A percentile compares a stretch with the other conserved stretches of the same genome.
phyloP scores from a whole-genome alignment of 2,113 vertebrate genomes.

The Carassius auratus region DNA sequence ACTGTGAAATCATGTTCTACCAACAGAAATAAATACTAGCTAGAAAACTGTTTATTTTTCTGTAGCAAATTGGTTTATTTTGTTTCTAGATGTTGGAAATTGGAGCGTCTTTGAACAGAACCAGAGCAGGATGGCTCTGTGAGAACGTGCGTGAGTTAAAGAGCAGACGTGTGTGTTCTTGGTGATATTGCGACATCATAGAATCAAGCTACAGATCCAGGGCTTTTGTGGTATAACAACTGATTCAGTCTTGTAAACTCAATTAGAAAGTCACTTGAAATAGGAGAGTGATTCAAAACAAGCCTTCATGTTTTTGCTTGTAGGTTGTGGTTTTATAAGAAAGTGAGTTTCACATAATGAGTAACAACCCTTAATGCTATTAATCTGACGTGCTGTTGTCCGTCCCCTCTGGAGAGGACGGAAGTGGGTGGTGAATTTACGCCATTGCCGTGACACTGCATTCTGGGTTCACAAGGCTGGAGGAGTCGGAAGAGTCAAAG shows the following conservation, averaged over 20 bases:
- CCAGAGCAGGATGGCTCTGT: conserved; percentile 21
- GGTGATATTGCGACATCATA: conserved; percentile 65
- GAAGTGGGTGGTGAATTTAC: conserved; percentile 18
- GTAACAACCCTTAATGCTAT: background rate
- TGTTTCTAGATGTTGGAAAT: conserved; percentile 64
- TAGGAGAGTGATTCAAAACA: conserved; percentile 30
- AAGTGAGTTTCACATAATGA: conserved; percentile 3
- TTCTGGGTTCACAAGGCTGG: background rate
- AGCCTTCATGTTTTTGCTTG: background rate
- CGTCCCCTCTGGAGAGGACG: background rate
- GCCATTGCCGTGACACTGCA: background rate
- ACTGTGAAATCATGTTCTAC: conserved; percentile 68
- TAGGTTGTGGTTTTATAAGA: background rate
- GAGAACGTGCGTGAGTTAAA: conserved; percentile 54
- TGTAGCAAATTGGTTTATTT: conserved; percentile 68
- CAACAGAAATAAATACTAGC: conserved; percentile 72
- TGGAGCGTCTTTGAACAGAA: conserved; percentile 47
- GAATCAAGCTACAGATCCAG: conserved; percentile 57
- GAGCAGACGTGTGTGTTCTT: conserved; percentile 61
- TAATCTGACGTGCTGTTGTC: background rate
- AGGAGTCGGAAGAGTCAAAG: background rate
- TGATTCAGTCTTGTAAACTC: background rate
- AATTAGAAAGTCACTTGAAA: background rate
- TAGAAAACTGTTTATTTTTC: conserved; percentile 71
- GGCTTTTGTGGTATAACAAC: conserved; percentile 47